These are phyloP conservation scores for Diorhabda sublineata DNA, from an alignment of 1,140 invertebrate species.

Conservation along the genomic window DNA sequence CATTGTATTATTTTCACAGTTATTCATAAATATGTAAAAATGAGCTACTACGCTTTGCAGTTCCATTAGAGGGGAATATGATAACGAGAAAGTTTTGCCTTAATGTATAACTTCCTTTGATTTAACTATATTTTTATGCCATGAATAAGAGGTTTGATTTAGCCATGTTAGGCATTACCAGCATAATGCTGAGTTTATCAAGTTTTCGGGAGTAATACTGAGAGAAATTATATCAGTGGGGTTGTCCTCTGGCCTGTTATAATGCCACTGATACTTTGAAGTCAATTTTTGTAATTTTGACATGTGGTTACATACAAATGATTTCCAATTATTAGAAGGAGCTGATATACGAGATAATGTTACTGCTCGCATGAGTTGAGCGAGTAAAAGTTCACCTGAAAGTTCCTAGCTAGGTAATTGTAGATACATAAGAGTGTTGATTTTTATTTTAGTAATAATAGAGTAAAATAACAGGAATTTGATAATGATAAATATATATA, in stretches of 20 bases:
- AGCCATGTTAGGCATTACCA: conserved; percentile 21
- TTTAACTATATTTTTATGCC: conserved; percentile 4
- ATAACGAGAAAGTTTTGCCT: not conserved
- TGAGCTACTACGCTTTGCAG: conserved; percentile 3
- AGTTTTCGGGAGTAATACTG: conserved; percentile 22
- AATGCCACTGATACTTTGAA: conserved; percentile 20
- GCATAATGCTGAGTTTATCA: conserved; percentile 36
- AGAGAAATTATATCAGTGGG: conserved; percentile 38
- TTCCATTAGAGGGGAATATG: not conserved
- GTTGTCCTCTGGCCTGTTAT: conserved; percentile 31
- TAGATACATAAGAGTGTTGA: no score
- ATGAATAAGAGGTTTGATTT: not conserved
- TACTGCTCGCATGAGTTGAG: not conserved
- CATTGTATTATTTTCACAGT: not conserved
- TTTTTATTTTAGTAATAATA: no score
- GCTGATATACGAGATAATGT: not conserved
- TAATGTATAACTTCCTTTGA: not conserved
- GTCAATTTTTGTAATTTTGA: conserved; percentile 15
- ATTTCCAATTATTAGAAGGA: not conserved
- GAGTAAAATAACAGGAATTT: no score
- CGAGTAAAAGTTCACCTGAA: no score
- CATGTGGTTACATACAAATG: conserved; percentile 6
- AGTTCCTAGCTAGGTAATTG: no score
- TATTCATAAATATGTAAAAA: conserved; percentile 17
- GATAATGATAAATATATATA: no score